phyloP scores from a whole-genome alignment of 2,113 vertebrate species.

The Puffinus mauretanicus region DNA sequence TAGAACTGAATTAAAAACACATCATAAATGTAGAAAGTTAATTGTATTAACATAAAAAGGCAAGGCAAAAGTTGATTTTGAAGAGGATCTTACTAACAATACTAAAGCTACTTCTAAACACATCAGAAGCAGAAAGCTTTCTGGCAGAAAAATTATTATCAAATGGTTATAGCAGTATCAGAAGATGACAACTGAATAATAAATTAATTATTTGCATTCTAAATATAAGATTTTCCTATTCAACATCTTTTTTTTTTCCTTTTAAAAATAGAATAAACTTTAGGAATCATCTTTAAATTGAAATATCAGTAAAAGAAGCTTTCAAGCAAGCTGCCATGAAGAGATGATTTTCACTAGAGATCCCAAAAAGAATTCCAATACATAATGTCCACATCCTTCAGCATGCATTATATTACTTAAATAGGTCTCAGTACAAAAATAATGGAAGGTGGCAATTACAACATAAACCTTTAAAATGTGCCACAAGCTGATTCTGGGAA shows the following conservation, averaged over 20 bases:
- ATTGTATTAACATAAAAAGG: neutral
- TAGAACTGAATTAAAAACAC: neutral
- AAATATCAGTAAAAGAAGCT: neutral
- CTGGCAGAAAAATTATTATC: neutral
- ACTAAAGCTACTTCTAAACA: neutral
- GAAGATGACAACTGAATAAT: neutral
- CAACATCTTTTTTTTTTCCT: neutral
- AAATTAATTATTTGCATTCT: neutral
- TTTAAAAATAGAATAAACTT: neutral
- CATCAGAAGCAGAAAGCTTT: neutral
- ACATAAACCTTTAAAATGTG: neutral
- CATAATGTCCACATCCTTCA: neutral
- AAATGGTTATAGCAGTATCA: neutral
- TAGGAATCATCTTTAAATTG: neutral
- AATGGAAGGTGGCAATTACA: neutral
- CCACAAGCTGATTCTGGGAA: neutral
- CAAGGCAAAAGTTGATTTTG: neutral
- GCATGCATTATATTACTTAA: neutral
- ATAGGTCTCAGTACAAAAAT: neutral
- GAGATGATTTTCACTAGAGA: neutral
- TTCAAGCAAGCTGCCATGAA: neutral
- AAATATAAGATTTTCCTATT: neutral
- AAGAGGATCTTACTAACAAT: neutral
- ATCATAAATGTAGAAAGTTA: neutral
- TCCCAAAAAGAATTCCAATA: neutral